Evolutionary conservation across 2,797 vertebrate species (phyloP), one percentile per base, ranked within the genome.

Genomic region (Betta splendens): DNA sequence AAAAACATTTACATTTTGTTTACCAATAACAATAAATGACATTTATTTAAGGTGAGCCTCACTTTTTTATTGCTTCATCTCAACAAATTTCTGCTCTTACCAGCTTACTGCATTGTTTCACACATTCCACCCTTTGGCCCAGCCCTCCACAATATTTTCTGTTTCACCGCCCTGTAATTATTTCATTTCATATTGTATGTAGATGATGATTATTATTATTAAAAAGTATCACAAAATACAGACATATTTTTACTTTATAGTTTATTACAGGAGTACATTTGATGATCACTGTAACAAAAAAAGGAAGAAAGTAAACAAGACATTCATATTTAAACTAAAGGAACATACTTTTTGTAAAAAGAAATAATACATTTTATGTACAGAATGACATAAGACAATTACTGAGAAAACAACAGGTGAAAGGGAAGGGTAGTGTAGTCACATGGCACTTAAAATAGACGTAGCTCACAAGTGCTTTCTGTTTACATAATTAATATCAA

Each of bases 231-330:
- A 62, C 50, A 67, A 44, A 38, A 6, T 60, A 49, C 20, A 48
- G 7, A 13, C 33, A 47, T 60, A 2, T 43, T 75, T 84, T 90
- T 84, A 83, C 77, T 89, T 88, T 89, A 91, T 87, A 85, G 69
- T 95, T 95, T 94, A 93, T 95, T 94, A 93, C 76, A 91, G 91
- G 94, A 93, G 86, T 86, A 88, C 91, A 96, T 91, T 93, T 87
- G 93, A 92, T 91, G 93, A 92, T 92, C 93, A 94, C 90, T 86
- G 94, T 94, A 91, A 89, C 86, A 94, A 93, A 94, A 93, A 48
- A 71, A 65, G 51, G 53, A 43, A 57, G 64, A 66, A 70, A 72
- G 60, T 58, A 76, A 39, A 71, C 53, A 75, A 90, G 91, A 94
- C 91, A 94, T 94, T 93, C 91, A 92, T 91, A 92, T 93, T 88